Percentiles rank a stretch among this genome's conserved stretches.
These are phyloP conservation scores for Polypedilum pembai DNA, from an alignment of 1,140 invertebrate species.

Conservation along the genomic window DNA sequence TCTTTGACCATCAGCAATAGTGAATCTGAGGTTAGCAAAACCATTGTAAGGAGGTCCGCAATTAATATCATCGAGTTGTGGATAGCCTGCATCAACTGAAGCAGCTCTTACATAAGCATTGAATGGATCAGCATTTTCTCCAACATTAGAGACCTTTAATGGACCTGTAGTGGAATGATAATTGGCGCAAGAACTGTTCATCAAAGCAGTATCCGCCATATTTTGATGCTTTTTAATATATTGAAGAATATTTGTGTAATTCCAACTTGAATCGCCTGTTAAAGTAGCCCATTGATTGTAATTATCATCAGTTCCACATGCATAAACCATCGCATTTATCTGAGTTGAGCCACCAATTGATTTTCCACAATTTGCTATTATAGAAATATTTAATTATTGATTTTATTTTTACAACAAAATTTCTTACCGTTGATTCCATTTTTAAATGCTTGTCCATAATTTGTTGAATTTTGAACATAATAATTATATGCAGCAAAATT, in stretches of 20 bases:
- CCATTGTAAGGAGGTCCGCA: neutral
- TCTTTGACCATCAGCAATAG: constrained; percentile 40
- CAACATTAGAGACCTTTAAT: neutral
- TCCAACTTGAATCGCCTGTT: neutral
- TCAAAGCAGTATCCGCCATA: neutral
- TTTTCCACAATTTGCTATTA: neutral
- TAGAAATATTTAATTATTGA: no score
- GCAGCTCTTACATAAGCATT: neutral
- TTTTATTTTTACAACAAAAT: no score
- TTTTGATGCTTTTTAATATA: neutral
- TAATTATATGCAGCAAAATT: neutral
- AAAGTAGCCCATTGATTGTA: neutral
- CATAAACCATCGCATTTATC: neutral
- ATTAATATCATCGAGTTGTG: neutral
- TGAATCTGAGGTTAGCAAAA: neutral
- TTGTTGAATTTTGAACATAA: neutral
- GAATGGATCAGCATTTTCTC: neutral
- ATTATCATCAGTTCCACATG: neutral
- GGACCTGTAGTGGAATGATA: neutral
- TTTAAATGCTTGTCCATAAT: neutral
- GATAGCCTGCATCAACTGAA: neutral
- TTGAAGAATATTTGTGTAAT: constrained; percentile 3
- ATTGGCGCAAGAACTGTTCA: neutral
- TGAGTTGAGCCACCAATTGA: neutral
- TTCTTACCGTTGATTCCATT: neutral